Evolutionary conservation across 2,113 vertebrate genomes (phyloP).

Genomic region (Ptilorrhoa leucosticta): DNA sequence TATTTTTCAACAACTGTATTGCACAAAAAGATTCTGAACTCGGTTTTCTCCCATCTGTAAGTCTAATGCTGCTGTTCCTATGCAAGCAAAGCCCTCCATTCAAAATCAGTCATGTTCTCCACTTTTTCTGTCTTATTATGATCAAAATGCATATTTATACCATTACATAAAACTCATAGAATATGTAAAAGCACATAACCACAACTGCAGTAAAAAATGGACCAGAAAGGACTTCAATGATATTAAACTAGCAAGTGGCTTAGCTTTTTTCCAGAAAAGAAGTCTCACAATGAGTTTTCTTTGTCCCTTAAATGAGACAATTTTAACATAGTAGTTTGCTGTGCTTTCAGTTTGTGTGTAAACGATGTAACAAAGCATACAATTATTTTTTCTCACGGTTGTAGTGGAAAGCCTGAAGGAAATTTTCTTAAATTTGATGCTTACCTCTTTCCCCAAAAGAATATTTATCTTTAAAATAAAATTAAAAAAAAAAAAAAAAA

Average conservation of each 20-base stretch:
- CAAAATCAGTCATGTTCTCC: not conserved
- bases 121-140: not conserved
- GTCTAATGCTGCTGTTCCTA: not conserved
- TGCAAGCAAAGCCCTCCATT: not conserved
- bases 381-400: constrained; percentile 44
- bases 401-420: constrained; percentile 33
- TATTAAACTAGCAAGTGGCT: not conserved
- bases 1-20: constrained; percentile 13
- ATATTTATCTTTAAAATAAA: not conserved
- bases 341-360: constrained; percentile 52
- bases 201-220: not conserved
- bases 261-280: not conserved
- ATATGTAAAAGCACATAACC: not conserved
- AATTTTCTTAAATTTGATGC: constrained; percentile 51
- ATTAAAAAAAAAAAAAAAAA: not conserved
- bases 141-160: constrained; percentile 15
- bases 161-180: constrained; percentile 10
- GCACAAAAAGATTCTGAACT: not conserved
- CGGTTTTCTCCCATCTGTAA: constrained; percentile 24
- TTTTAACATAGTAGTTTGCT: constrained; percentile 49
- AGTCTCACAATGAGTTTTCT: not conserved
- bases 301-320: constrained; percentile 54
- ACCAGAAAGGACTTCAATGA: not conserved
- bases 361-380: constrained; percentile 58
- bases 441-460: constrained; percentile 31